phyloP scores from a whole-genome alignment of 2,113 vertebrate genomes.

The Salminus brasiliensis region DNA sequence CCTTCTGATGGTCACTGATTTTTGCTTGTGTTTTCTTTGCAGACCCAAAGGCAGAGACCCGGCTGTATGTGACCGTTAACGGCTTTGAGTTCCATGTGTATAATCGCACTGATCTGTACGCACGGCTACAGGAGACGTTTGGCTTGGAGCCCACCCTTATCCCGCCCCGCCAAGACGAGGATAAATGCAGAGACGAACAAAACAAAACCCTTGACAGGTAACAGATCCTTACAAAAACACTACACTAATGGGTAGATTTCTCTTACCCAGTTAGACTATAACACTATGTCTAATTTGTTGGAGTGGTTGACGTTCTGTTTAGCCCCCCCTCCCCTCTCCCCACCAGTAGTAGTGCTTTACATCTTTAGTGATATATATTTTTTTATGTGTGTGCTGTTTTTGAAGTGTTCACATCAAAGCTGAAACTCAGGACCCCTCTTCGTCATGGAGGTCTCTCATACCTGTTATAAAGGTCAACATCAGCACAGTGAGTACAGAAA shows the following conservation, averaged over 20 bases:
- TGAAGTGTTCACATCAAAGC: conserved; percentile 88
- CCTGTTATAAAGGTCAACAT: conserved; percentile 98
- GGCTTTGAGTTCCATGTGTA: conserved; percentile 98
- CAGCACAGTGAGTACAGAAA: conserved; percentile 88
- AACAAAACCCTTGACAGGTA: conserved; percentile 87
- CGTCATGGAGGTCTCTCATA: conserved; percentile 97
- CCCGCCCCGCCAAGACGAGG: conserved; percentile 84
- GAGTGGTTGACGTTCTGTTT: background rate
- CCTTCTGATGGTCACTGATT: background rate
- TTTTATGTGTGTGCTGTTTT: conserved; percentile 1
- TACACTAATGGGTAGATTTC: too few species aligned
- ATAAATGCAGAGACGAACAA: conserved; percentile 78
- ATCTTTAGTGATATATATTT: background rate
- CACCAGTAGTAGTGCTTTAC: background rate
- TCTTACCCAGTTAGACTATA: too few species aligned
- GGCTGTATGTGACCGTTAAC: conserved; percentile 93
- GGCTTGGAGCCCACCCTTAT: conserved; percentile 93
- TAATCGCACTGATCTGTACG: conserved; percentile 94
- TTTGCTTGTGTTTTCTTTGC: conserved; percentile 20
- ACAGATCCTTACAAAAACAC: background rate
- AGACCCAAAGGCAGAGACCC: conserved; percentile 98
- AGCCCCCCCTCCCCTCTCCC: too few species aligned
- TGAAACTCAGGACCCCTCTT: conserved; percentile 88
- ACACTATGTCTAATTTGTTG: background rate
- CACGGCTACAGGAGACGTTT: conserved; percentile 91